Conservation (phyloP, 2,113 vertebrate genomes). For the Centropus bengalensis region DNA sequence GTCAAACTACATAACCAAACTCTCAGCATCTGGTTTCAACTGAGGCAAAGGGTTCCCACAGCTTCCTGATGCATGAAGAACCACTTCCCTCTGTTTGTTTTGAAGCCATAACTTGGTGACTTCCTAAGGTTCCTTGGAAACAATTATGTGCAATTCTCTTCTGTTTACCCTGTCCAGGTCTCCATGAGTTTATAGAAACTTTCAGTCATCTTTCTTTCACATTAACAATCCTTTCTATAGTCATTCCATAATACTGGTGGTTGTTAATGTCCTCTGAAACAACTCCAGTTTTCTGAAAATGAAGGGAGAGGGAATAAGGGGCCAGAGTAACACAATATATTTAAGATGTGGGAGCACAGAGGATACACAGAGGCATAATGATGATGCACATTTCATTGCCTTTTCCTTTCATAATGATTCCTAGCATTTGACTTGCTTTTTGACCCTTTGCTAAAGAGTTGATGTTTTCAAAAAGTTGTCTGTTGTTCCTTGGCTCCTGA, state of each 20-base stretch:
- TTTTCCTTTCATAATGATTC: neutral
- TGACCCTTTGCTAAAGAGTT: neutral
- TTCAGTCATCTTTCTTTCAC: neutral
- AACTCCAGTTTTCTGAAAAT: neutral
- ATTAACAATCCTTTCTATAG: neutral
- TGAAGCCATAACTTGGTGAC: neutral
- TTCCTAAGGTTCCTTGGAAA: neutral
- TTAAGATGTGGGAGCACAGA: neutral
- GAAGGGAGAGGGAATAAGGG: neutral
- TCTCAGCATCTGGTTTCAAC: conserved; percentile 13
- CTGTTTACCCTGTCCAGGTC: neutral
- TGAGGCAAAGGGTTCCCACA: neutral
- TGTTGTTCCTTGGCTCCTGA: neutral
- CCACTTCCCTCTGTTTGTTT: neutral
- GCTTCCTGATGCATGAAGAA: neutral
- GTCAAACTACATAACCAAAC: neutral
- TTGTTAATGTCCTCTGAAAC: neutral
- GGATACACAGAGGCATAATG: neutral
- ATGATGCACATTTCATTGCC: neutral
- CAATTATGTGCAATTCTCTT: neutral
- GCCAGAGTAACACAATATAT: neutral
- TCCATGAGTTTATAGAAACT: neutral
- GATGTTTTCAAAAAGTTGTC: neutral
- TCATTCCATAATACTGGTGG: neutral
- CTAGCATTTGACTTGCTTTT: neutral